A percentile compares a stretch with the other conserved stretches of the same genome.
Evolutionary conservation across 2,888 invertebrate genomes (phyloP).

Genomic region (Campoplex capitator): DNA sequence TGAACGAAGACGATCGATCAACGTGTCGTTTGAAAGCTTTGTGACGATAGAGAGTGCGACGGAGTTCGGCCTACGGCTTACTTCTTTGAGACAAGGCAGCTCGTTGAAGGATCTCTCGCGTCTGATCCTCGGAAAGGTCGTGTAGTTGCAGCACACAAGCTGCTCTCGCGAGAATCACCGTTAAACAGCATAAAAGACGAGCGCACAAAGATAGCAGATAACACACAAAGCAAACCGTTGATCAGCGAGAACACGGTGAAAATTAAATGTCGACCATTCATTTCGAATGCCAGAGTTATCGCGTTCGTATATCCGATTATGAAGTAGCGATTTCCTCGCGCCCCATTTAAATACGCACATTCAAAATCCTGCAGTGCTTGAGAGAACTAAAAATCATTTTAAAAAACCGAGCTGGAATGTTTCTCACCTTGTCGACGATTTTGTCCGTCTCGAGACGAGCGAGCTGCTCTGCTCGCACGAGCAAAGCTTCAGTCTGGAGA

Average conservation of each 20-base stretch:
- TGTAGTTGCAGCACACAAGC: conserved; percentile 91
- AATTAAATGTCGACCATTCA: not conserved
- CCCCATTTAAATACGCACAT: not conserved
- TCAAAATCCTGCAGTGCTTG: not conserved
- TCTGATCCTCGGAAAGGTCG: conserved; percentile 90
- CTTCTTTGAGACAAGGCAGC: conserved; percentile 91
- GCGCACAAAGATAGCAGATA: not conserved
- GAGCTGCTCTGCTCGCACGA: conserved; percentile 94
- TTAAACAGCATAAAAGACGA: conserved; percentile 51
- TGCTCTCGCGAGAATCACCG: conserved; percentile 82
- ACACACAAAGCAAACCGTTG: not conserved
- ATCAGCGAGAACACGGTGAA: not conserved
- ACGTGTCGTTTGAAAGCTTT: not conserved
- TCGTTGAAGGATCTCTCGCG: conserved; percentile 93
- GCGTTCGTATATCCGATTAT: not conserved
- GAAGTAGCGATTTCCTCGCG: not conserved
- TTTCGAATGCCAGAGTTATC: not conserved
- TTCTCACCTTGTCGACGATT: conserved; percentile 91
- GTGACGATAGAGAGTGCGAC: conserved; percentile 30
- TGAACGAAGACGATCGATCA: not conserved
- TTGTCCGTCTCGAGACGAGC: conserved; percentile 92
- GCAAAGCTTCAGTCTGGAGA: conserved; percentile 92
- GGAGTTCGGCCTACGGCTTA: conserved; percentile 85
- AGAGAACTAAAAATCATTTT: not conserved
- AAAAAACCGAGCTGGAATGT: not conserved